phyloP scores from a whole-genome alignment of 2,888 invertebrate genomes.

The Sycophila texana region DNA sequence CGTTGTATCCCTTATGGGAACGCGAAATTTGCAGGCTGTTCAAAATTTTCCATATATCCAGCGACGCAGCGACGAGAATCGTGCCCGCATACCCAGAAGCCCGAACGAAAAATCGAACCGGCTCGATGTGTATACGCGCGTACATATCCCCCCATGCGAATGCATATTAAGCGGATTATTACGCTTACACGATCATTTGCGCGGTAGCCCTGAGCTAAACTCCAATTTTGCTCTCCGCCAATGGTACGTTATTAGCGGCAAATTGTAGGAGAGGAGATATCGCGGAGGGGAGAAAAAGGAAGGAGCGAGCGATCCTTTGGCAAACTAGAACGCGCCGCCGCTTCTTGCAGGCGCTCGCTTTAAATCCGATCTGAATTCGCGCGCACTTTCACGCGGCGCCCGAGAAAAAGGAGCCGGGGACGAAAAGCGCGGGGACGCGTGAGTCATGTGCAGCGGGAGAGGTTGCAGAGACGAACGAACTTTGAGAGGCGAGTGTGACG shows the following conservation, averaged over 20 bases:
- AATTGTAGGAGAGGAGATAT: background rate
- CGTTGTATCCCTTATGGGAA: background rate
- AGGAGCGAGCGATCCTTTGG: background rate
- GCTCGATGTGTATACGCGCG: too few species aligned
- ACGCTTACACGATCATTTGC: too few species aligned
- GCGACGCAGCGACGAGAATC: background rate
- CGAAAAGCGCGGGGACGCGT: background rate
- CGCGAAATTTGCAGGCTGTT: background rate
- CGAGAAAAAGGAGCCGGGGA: background rate
- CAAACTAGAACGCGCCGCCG: too few species aligned
- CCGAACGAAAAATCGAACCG: too few species aligned
- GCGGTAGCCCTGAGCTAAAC: too few species aligned
- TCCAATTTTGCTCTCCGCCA: too few species aligned
- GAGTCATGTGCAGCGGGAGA: constrained; percentile 13
- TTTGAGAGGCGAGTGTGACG: constrained; percentile 6
- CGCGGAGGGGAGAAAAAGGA: background rate
- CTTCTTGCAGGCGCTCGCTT: too few species aligned
- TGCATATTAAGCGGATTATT: too few species aligned
- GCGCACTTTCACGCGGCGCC: background rate
- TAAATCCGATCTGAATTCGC: background rate
- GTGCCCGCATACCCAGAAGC: too few species aligned
- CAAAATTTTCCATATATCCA: background rate
- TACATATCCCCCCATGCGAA: too few species aligned
- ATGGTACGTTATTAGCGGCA: too few species aligned
- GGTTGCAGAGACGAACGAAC: constrained; percentile 23